phyloP scores from a whole-genome alignment of 1,140 invertebrate genomes.

The Theocolax elegans region DNA sequence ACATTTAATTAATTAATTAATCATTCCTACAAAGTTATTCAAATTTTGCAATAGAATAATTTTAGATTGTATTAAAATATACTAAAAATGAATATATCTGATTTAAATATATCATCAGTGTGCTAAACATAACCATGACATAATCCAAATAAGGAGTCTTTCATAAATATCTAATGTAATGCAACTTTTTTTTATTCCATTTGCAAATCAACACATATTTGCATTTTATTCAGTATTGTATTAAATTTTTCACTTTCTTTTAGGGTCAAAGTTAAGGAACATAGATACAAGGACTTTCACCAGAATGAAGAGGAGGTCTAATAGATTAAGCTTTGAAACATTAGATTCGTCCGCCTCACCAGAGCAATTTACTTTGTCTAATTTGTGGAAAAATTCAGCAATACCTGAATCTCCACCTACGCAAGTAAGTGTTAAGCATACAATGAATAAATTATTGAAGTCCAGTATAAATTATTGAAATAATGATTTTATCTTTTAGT shows the following conservation, averaged over 20 bases:
- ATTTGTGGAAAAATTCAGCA: conserved; percentile 31
- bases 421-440: conserved; percentile 20
- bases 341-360: conserved; percentile 6
- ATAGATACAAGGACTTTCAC: conserved; percentile 68
- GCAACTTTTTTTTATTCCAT: too few relatives aligned
- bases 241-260: not conserved
- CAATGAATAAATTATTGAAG: conserved; percentile 1
- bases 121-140: too few relatives aligned
- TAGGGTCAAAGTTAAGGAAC: conserved; percentile 46
- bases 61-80: too few relatives aligned
- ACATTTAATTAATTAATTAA: too few relatives aligned
- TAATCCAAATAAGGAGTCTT: too few relatives aligned
- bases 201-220: too few relatives aligned
- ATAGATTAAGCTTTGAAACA: conserved; percentile 20
- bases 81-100: too few relatives aligned
- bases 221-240: not conserved
- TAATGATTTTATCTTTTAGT: not conserved
- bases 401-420: conserved; percentile 13
- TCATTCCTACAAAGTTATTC: too few relatives aligned
- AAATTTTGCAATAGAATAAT: too few relatives aligned
- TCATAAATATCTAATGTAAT: too few relatives aligned
- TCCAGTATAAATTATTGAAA: not conserved
- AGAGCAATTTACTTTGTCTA: conserved; percentile 13
- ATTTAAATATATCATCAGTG: too few relatives aligned
- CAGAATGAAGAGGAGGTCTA: conserved; percentile 58